These are phyloP conservation scores for Macrotus californicus DNA, from an alignment of 2,113 vertebrate species.

Conservation along the genomic window DNA sequence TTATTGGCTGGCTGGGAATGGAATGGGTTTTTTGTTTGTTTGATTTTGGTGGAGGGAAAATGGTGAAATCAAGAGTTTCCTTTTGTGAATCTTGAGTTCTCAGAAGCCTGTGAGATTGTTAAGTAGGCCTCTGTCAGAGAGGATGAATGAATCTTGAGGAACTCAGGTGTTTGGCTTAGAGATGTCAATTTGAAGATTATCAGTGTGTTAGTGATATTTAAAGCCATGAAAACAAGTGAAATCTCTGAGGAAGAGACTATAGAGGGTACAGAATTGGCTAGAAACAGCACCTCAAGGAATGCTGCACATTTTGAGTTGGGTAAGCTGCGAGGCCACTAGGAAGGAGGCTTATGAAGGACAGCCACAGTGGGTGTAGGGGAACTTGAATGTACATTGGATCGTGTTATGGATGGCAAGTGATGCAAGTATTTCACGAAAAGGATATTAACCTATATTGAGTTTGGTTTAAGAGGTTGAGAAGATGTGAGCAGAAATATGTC, in stretches of 20 bases:
- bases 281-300: background rate
- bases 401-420: background rate
- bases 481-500: background rate
- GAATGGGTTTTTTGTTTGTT: background rate
- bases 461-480: background rate
- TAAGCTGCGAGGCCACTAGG: background rate
- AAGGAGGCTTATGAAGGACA: background rate
- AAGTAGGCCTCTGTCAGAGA: background rate
- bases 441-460: background rate
- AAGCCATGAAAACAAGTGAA: background rate
- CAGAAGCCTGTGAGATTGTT: background rate
- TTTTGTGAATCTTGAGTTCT: background rate
- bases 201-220: background rate
- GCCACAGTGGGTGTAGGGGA: background rate
- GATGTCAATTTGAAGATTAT: background rate
- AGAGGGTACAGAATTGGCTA: background rate
- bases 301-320: background rate
- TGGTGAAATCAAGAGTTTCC: background rate
- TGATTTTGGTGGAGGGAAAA: background rate
- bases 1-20: background rate
- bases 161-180: conserved; percentile 3
- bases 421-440: background rate
- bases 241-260: background rate
- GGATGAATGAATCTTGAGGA: background rate
- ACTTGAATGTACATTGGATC: background rate